Evolutionary conservation across 2,888 invertebrate species (phyloP).

Genomic region (Nomada fucata): DNA sequence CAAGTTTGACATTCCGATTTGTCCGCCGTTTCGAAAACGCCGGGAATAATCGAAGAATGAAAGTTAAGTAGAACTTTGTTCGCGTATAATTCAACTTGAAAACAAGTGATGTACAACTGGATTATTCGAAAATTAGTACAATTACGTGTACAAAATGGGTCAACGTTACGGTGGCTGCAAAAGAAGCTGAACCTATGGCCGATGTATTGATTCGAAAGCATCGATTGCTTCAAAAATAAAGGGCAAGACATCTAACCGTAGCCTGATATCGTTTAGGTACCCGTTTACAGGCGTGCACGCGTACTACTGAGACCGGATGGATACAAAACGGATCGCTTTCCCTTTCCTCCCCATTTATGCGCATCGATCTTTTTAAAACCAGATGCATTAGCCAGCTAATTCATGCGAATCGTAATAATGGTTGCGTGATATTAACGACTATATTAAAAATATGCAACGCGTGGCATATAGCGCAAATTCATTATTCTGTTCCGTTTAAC

Average conservation of each 20-base stretch:
- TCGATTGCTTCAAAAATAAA: conserved; percentile 78
- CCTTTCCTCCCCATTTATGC: conserved; percentile 33
- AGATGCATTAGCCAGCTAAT: conserved; percentile 45
- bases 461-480: conserved; percentile 1
- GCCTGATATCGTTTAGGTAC: conserved; percentile 57
- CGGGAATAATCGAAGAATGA: too few relatives aligned
- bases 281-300: conserved; percentile 57
- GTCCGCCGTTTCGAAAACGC: too few relatives aligned
- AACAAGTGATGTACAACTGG: too few relatives aligned
- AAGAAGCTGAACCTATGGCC: conserved; percentile 36
- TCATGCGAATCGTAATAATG: conserved; percentile 21
- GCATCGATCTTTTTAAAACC: conserved; percentile 56
- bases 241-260: conserved; percentile 70
- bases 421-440: conserved; percentile 9
- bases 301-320: conserved; percentile 37
- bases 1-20: too few relatives aligned
- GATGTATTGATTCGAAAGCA: conserved; percentile 76
- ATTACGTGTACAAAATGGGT: background rate
- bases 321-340: conserved; percentile 60
- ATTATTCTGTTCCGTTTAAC: background rate
- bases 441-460: background rate
- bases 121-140: too few relatives aligned
- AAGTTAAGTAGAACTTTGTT: too few relatives aligned
- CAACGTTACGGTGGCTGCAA: conserved; percentile 25
- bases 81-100: too few relatives aligned